Base-by-base conservation (phyloP, 2,113 vertebrate species). In the Apteryx mantelli region DNA sequence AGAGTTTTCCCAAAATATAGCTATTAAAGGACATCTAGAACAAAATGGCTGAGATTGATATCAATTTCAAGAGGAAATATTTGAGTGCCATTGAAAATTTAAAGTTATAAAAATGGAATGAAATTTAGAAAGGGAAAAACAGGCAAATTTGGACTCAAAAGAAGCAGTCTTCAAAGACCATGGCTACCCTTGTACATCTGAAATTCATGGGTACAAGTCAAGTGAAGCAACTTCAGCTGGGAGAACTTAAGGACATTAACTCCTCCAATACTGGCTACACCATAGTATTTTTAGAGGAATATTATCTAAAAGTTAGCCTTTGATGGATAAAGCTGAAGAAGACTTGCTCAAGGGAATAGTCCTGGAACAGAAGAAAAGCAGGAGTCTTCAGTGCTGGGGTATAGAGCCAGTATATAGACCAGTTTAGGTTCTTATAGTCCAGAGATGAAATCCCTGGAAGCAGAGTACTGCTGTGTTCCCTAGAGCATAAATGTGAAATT, bases 41-140 rank as follows among this genome's bases (percentile, higher is more conserved):
- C 1, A 71, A 91, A 76, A 53, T 34, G 0, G 9, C 7, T 3
- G 3, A 42, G n/a, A 73, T 2, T 50, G 2, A 66, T 34, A 1
- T 4, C 71, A 48, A 44, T 25, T 71, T 44, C 46, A 80, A 40
- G 25, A 60, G 8, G 14, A 82, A 84, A 69, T 69, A 38, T 55
- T 78, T 69, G 19, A 82, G 75, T 28, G 16, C 1, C 15, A 22
- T 2, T 56, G 13, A 36, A 63, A 91, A 76, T n/a, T 63, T 32
- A n/a, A 61, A 85, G 21, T 52, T 36, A 21, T 8, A 38, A 42
- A 56, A 90, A 56, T 7, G 1, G 17, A 46, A 40, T 30, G 14
- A 50, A 60, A 88, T 56, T 74, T 82, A 74, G 18, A 88, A 28
- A 14, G 36, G 30, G 63, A 87, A 56, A 89, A 56, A 25, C 13